Conservation (phyloP, 2,888 invertebrate species). For the Poecilobothrus nobilitatus region DNA sequence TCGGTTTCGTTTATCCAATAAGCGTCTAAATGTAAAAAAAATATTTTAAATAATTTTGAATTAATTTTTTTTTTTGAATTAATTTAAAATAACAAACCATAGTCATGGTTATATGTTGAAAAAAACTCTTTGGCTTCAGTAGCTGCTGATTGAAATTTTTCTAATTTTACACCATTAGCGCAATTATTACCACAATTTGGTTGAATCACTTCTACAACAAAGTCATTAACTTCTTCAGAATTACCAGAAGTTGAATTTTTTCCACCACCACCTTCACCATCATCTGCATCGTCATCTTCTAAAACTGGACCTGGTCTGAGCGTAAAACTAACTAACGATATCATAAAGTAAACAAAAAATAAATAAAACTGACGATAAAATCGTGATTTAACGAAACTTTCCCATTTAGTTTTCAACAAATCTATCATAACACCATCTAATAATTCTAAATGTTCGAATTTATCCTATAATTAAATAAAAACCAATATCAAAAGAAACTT, state of each 20-base stretch:
- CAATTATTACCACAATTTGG: neutral
- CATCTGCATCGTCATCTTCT: constrained; percentile 32
- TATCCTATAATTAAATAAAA: constrained; percentile 58
- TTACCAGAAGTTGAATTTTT: constrained; percentile 19
- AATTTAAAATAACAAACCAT: constrained; percentile 9
- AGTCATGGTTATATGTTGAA: constrained; percentile 7
- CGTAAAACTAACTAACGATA: constrained; percentile 81
- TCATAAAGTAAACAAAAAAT: constrained; percentile 82
- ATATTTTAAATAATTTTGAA: too few relatives aligned
- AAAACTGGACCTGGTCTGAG: constrained; percentile 72
- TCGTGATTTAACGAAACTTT: constrained; percentile 88
- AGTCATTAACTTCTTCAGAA: constrained; percentile 16
- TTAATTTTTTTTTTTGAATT: neutral
- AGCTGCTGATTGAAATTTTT: neutral
- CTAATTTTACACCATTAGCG: neutral
- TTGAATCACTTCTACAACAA: neutral
- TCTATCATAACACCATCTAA: constrained; percentile 92
- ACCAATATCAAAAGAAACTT: constrained; percentile 1
- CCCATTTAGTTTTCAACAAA: constrained; percentile 94
- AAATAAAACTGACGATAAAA: constrained; percentile 88
- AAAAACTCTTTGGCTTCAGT: neutral
- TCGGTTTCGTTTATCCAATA: constrained; percentile 15
- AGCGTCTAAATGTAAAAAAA: neutral
- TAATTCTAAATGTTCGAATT: constrained; percentile 87
- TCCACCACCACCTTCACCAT: constrained; percentile 30